Base-by-base conservation (phyloP, 2,888 invertebrate genomes). In the Dasysyrphus tricinctus region DNA sequence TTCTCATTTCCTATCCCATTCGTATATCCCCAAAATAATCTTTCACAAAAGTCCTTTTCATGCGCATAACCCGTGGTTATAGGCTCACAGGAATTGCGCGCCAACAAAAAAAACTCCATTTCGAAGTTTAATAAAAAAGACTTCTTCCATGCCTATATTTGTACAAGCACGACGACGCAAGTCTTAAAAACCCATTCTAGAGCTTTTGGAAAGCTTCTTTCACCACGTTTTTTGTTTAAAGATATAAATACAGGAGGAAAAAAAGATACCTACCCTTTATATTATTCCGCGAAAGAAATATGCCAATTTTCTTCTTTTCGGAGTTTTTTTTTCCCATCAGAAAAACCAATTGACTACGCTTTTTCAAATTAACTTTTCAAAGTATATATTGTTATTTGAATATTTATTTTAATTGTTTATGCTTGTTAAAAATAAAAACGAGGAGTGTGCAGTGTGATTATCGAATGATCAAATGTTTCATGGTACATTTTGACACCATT, bases 231-330 rank as follows among this genome's bases (percentile, higher is more conserved):
- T 57, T 56, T 57, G 32, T 37, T 37, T 34, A 5, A 16, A 34
- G 57, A 57, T 54, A 54, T 54, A 54, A 57, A 57, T 57, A 57
- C 57, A 37, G 12, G 57, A 57, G 16, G n/a, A 11, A 57, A 57
- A 57, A 57, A 16, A n/a, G 32, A 57, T 37, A 37, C 37, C 16
- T 57, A 57, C 34, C 34, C 34, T 57, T 57, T 16, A 19, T 5
- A 57, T 57, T 57, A 34, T 57, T 57, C 37, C 34, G 57, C 57
- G 16, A 57, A 16, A 37, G 34, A 37, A 57, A 57, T 16, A 57
- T 16, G 11, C 34, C 57, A 57, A 57, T 34, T 57, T 57, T 16
- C 34, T 57, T 57, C 56, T 8, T 56, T 56, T 56, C 56, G 32
- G 32, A 56, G 29, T 54, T 54, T 29, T 56, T 56, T 14, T 57